A percentile compares a stretch with the other conserved stretches of the same genome.
phyloP scores from a whole-genome alignment of 2,113 vertebrate genomes.

The Vidua macroura region DNA sequence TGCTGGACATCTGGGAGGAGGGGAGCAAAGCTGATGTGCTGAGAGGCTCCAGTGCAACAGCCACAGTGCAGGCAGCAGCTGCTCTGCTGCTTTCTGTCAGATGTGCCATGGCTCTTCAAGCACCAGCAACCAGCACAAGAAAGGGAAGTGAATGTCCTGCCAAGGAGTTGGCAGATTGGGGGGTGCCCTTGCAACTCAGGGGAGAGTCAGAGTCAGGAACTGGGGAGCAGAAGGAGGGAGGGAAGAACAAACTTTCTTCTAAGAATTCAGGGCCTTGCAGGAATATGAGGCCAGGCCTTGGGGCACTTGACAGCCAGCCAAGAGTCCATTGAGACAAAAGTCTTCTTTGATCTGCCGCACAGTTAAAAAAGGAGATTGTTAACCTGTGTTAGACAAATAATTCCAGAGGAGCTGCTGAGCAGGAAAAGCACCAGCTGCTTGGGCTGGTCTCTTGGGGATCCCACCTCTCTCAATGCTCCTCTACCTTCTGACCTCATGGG shows the following conservation, averaged over 20 bases:
- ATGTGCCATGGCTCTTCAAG: neutral
- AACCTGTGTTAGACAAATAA: constrained; percentile 67
- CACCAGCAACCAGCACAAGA: neutral
- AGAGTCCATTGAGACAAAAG: constrained; percentile 63
- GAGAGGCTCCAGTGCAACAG: neutral
- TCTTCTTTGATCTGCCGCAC: constrained; percentile 70
- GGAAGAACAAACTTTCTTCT: constrained; percentile 40
- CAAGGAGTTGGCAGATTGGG: neutral
- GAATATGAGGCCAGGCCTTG: constrained; percentile 6
- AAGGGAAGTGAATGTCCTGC: neutral
- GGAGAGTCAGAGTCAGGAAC: neutral
- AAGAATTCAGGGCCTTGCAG: constrained; percentile 19
- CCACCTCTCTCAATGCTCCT: neutral
- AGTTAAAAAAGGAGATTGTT: constrained; percentile 69
- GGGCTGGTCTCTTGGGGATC: neutral
- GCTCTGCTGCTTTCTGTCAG: neutral
- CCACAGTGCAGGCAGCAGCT: neutral
- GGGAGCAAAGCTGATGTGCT: neutral
- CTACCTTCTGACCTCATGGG: neutral
- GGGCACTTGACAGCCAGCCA: constrained; percentile 65
- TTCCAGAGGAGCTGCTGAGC: constrained; percentile 22
- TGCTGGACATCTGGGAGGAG: neutral
- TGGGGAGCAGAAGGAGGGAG: neutral
- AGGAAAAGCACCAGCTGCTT: constrained; percentile 30
- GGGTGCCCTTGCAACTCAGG: neutral